Conservation (phyloP, 2,113 vertebrate species). For the Hassar affinis region DNA sequence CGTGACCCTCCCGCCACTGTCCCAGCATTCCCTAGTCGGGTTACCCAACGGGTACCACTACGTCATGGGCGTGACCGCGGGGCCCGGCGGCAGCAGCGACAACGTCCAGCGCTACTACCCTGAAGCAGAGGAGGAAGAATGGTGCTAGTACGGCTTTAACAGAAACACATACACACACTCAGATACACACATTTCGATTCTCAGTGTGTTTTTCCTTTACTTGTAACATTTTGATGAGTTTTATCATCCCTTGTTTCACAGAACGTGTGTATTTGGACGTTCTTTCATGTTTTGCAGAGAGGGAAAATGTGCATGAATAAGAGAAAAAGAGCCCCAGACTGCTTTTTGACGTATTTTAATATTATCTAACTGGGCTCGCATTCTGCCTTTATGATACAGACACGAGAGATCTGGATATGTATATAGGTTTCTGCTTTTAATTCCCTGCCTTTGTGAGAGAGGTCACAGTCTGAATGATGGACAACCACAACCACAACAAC, state of each 20-base stretch:
- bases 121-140: slow-evolving; percentile 83
- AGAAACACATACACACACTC: slow-evolving; percentile 12
- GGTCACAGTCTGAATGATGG: slow-evolving; percentile 9
- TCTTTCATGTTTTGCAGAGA: slow-evolving; percentile 36
- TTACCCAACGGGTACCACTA: slow-evolving; percentile 90
- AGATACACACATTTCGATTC: slow-evolving; percentile 38
- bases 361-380: background rate
- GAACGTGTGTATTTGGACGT: slow-evolving; percentile 38
- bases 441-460: slow-evolving; percentile 26
- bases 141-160: slow-evolving; percentile 86
- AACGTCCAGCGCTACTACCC: slow-evolving; percentile 81
- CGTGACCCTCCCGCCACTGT: slow-evolving; percentile 80
- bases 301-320: slow-evolving; percentile 44
- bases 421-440: slow-evolving; percentile 8
- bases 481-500: slow-evolving; percentile 8
- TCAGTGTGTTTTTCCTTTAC: slow-evolving; percentile 61
- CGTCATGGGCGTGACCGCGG: slow-evolving; percentile 75
- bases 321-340: background rate
- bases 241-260: slow-evolving; percentile 81
- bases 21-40: slow-evolving; percentile 80
- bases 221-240: slow-evolving; percentile 82
- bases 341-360: slow-evolving; percentile 19
- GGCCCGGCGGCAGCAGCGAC: slow-evolving; percentile 65
- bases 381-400: slow-evolving; percentile 16
- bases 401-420: background rate